Conservation (phyloP, 2,797 vertebrate genomes). For the Coranthus polyacanthus region DNA sequence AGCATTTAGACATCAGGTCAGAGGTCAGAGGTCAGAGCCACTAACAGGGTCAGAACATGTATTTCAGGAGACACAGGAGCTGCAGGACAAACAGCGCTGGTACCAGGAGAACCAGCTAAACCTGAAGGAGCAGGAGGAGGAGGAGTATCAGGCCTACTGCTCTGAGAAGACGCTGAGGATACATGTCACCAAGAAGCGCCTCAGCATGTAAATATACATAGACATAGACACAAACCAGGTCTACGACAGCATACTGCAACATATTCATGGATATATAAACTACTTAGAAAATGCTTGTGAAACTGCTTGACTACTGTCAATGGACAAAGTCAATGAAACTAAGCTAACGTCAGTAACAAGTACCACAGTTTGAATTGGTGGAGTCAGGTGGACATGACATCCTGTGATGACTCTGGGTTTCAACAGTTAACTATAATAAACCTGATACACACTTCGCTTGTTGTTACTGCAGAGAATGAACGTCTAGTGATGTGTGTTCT, state of each 20-base stretch:
- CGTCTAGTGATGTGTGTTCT: no score
- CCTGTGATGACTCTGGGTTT: no score
- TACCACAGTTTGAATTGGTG: no score
- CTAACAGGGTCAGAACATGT: not conserved
- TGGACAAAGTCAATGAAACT: no score
- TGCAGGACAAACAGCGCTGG: slow-evolving; percentile 84
- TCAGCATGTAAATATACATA: slow-evolving; percentile 77
- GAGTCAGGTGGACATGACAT: no score
- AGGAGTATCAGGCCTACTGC: slow-evolving; percentile 77
- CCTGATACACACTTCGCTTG: not conserved
- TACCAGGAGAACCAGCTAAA: slow-evolving; percentile 83
- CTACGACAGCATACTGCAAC: no score
- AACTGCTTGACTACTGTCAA: no score
- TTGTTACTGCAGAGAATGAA: not conserved
- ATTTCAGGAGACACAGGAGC: slow-evolving; percentile 83
- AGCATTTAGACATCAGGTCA: not conserved
- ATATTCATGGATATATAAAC: not conserved
- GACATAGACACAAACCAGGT: slow-evolving; percentile 15
- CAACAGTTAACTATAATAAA: no score
- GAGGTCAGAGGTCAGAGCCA: not conserved
- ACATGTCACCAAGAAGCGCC: slow-evolving; percentile 75
- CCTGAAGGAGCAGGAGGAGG: slow-evolving; percentile 74
- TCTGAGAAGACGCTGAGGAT: slow-evolving; percentile 83
- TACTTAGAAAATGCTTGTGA: no score
- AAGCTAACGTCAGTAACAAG: no score